Evolutionary conservation across 1,140 invertebrate genomes (phyloP).

Genomic region (roundworm (Caenorhabditis elegans)): WBcel235 BX284603.4:10279001-10279500

Average conservation of each 20-base stretch:
- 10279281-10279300: conserved; percentile 92
- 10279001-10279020: no score
- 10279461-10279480: conserved; percentile 84
- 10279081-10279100: no score
- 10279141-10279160: background rate
- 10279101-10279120: no score
- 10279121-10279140: background rate
- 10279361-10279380: conserved; percentile 78
- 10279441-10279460: conserved; percentile 77
- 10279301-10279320: conserved; percentile 91
- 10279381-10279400: conserved; percentile 72
- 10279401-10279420: conserved; percentile 4
- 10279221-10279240: conserved; percentile 14
- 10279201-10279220: conserved; percentile 38
- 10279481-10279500: conserved; percentile 76
- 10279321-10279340: conserved; percentile 78
- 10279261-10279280: conserved; percentile 86
- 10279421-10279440: conserved; percentile 82
- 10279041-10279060: no score
- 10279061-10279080: no score
- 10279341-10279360: conserved; percentile 68
- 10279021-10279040: no score
- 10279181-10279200: background rate
- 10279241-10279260: conserved; percentile 66
- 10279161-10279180: background rate